Base-by-base conservation (phyloP, 2,797 vertebrate genomes). In the Malurus leucopterus region DNA sequence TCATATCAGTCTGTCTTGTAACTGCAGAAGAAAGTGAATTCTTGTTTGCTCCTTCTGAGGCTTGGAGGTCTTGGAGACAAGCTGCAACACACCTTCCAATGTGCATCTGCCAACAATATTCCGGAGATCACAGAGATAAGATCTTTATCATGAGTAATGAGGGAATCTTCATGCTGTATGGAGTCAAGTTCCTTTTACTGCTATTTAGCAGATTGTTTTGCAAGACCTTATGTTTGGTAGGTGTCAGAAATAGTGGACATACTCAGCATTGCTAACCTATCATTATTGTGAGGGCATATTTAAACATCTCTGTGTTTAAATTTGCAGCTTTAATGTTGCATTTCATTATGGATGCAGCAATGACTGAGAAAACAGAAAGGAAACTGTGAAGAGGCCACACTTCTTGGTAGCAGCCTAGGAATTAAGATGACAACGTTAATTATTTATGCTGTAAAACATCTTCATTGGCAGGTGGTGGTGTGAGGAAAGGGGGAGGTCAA, bases 381-480 rank as follows among this genome's bases (percentile, higher is more conserved):
- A 90, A 90, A 72, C 49, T 41, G 38, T 65, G 70, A 89, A 90
- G 85, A 90, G 43, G 59, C 63, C 63, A 71, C 0, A 0, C 55
- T 91, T 89, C 76, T 91, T 72, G 21, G 43, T 89, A 87, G 59
- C 63, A 85, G 82, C 67, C 55, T 85, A 87, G 82, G 90, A 93
- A 95, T 93, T 90, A 90, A 84, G 72, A 90, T 70, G 82, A 80
- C 63, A 90, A 6, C 49, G 78, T 94, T 94, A 85, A 90, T 94
- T 91, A 92, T 95, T 93, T 90, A 91, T 4, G 7, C 34, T 83
- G 59, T 75, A 85, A 79, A 90, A 84, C 5, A 22, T 91, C 81
- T 91, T 95, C 69, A 78, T 76, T 89, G 89, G 76, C 86, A 92
- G 86, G 88, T 80, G 67, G 76, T 90, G 59, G 80, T 70, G 70